These are phyloP conservation scores for Pantala flavescens DNA, from an alignment of 1,140 invertebrate genomes.

Conservation along the genomic window DNA sequence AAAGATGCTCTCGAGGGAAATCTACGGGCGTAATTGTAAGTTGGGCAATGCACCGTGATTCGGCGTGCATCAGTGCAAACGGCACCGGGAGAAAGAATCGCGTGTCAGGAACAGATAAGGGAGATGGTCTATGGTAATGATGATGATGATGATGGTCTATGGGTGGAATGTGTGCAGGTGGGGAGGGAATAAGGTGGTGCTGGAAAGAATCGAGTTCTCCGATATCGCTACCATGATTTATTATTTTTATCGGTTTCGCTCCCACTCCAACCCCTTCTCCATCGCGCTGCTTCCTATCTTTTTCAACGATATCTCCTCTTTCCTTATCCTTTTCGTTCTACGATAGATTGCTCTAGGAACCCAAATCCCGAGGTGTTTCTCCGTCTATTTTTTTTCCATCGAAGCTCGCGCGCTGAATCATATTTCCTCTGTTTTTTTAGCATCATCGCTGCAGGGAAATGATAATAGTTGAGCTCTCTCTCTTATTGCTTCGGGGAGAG, in stretches of 20 bases:
- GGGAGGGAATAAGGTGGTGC: not conserved
- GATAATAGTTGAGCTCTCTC: too few relatives aligned
- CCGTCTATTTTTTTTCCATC: too few relatives aligned
- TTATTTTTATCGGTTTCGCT: not conserved
- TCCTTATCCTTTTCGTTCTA: not conserved
- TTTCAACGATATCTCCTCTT: not conserved
- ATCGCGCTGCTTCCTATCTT: not conserved
- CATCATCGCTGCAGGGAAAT: too few relatives aligned
- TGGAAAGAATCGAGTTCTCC: not conserved
- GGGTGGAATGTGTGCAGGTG: not conserved
- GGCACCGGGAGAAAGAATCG: not conserved
- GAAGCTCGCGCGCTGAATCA: too few relatives aligned
- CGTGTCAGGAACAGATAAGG: not conserved
- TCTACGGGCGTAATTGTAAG: too few relatives aligned
- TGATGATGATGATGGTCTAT: conserved; percentile 7
- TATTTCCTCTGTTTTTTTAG: too few relatives aligned
- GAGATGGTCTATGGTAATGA: conserved; percentile 1
- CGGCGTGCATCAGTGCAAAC: not conserved
- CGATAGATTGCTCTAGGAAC: too few relatives aligned
- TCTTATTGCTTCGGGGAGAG: too few relatives aligned
- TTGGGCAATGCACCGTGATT: too few relatives aligned
- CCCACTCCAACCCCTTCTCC: not conserved
- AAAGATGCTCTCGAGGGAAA: too few relatives aligned
- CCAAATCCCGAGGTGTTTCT: too few relatives aligned
- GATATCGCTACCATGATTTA: conserved; percentile 6